Conservation (phyloP, 2,113 vertebrate species). For the Macquaria ambigua region DNA sequence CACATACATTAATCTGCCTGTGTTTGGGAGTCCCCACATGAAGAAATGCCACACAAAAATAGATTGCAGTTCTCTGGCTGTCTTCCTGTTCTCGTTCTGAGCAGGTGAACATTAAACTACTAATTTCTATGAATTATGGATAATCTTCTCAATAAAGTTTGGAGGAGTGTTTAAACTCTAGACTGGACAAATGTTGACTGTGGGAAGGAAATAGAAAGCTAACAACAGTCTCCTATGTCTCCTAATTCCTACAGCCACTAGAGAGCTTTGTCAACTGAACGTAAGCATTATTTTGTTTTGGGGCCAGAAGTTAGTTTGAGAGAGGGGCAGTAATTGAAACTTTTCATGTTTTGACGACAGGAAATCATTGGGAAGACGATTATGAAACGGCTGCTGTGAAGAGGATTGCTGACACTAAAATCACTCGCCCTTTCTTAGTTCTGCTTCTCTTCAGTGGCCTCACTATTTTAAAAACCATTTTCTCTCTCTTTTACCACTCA, state of each 20-base stretch:
- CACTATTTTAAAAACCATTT: constrained; percentile 2
- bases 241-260: too few species aligned
- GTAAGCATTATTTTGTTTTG: not conserved
- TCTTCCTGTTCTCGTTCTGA: not conserved
- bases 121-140: not conserved
- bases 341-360: constrained; percentile 15
- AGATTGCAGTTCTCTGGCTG: not conserved
- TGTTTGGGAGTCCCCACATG: too few species aligned
- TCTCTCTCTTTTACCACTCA: not conserved
- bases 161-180: not conserved
- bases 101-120: not conserved
- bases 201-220: not conserved
- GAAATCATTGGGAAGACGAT: constrained; percentile 6
- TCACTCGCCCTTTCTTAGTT: not conserved
- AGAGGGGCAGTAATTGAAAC: not conserved
- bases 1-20: too few species aligned
- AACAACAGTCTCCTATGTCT: not conserved
- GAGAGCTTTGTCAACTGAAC: not conserved
- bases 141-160: not conserved
- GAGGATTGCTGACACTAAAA: constrained; percentile 30
- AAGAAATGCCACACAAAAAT: not conserved
- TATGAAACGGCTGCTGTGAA: constrained; percentile 18
- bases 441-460: not conserved
- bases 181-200: too few species aligned
- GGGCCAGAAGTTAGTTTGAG: not conserved